Conservation (phyloP, 2,888 invertebrate species). For the Dusona sp. region DNA sequence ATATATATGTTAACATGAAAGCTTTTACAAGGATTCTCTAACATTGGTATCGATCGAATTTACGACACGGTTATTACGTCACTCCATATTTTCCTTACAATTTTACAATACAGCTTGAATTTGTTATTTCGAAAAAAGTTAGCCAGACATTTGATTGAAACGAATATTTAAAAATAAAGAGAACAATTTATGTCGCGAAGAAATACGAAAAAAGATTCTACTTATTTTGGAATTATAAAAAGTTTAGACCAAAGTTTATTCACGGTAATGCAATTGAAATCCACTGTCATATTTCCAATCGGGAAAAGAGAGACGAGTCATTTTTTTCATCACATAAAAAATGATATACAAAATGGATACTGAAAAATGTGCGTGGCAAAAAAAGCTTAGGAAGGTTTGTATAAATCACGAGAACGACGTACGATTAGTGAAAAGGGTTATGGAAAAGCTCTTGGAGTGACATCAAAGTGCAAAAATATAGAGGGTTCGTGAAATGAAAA, state of each 20-base stretch:
- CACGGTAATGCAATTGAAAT: not conserved
- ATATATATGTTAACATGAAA: not conserved
- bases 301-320: not conserved
- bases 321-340: not conserved
- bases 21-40: conserved; percentile 26
- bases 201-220: not conserved
- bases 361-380: not conserved
- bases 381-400: not conserved
- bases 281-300: not conserved
- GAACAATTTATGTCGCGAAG: not conserved
- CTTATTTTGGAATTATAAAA: not conserved
- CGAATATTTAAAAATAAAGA: not conserved
- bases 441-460: conserved; percentile 22
- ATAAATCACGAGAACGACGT: conserved; percentile 1
- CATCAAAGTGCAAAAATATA: conserved; percentile 3
- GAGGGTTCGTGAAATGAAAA: conserved; percentile 2
- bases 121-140: not conserved
- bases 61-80: not conserved
- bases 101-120: not conserved
- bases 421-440: conserved; percentile 11
- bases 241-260: not conserved
- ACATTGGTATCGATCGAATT: conserved; percentile 41
- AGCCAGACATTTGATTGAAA: not conserved
- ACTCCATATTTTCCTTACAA: conserved; percentile 3
- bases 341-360: not conserved